These are phyloP conservation scores for Dusona sp. DNA, from an alignment of 2,888 invertebrate genomes.

Conservation along the genomic window DNA sequence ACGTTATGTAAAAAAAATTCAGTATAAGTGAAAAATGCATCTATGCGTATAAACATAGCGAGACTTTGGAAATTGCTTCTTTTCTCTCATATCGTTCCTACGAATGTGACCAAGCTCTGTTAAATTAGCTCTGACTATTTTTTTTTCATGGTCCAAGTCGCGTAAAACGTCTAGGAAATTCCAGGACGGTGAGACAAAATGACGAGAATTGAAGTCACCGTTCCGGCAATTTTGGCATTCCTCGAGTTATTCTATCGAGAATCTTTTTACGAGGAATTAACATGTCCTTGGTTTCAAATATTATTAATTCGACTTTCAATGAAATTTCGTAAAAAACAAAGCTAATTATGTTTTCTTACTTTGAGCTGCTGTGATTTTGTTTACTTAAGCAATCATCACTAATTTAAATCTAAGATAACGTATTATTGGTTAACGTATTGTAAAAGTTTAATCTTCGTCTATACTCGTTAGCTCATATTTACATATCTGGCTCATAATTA, in stretches of 20 bases:
- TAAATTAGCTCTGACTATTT: conserved; percentile 63
- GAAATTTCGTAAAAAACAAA: neutral
- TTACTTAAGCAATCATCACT: too few species aligned
- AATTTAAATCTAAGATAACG: too few species aligned
- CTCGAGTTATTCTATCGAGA: conserved; percentile 35
- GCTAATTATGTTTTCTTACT: neutral
- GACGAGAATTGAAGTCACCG: conserved; percentile 40
- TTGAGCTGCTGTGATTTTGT: too few species aligned
- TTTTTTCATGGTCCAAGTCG: conserved; percentile 59
- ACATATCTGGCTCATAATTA: too few species aligned
- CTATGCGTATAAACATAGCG: conserved; percentile 51
- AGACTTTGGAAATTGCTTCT: conserved; percentile 46
- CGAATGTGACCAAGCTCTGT: conserved; percentile 60
- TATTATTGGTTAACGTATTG: too few species aligned
- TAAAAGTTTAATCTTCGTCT: too few species aligned
- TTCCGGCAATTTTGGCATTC: conserved; percentile 48
- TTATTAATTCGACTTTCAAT: neutral
- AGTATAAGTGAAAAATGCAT: conserved; percentile 51
- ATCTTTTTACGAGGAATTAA: neutral
- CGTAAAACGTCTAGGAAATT: conserved; percentile 27
- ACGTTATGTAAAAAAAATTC: conserved; percentile 27
- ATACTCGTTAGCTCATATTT: too few species aligned
- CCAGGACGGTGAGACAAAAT: conserved; percentile 31
- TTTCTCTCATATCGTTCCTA: conserved; percentile 6
- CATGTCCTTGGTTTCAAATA: neutral